Evolutionary conservation across 2,888 invertebrate species (phyloP).

Genomic region (Hybos culiciformis): DNA sequence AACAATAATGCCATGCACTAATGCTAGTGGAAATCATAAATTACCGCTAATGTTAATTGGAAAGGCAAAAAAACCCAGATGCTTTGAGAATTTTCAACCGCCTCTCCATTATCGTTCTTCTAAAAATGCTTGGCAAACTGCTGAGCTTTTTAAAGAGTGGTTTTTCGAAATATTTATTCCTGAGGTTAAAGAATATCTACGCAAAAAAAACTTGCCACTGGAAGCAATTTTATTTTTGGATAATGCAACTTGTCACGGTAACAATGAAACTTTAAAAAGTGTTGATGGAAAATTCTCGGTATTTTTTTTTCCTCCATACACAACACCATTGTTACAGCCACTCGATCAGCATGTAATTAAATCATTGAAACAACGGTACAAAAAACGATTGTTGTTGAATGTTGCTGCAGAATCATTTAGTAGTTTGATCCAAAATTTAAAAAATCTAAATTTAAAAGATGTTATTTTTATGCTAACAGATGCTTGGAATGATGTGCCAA

Average conservation of each 20-base stretch:
- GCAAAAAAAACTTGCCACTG: neutral
- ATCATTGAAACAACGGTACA: constrained; percentile 1
- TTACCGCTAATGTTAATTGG: constrained; percentile 9
- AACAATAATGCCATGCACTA: constrained; percentile 16
- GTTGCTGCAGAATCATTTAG: neutral
- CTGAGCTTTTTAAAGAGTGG: neutral
- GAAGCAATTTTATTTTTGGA: neutral
- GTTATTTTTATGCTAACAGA: neutral
- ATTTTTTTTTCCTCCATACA: neutral
- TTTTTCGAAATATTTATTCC: neutral
- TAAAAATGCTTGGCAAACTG: too few species aligned
- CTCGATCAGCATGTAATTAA: constrained; percentile 2
- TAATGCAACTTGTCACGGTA: neutral
- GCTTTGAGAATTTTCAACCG: neutral
- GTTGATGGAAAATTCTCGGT: neutral
- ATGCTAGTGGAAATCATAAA: constrained; percentile 17
- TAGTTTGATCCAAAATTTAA: neutral
- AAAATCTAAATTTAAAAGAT: neutral
- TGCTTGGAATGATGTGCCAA: neutral
- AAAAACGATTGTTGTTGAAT: neutral
- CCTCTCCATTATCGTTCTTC: neutral
- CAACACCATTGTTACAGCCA: constrained; percentile 1
- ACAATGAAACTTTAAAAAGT: neutral
- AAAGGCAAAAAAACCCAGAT: neutral
- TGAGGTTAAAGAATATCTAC: too few species aligned